These are phyloP conservation scores for Channallabes apus DNA, from an alignment of 2,797 vertebrate genomes.

Conservation along the genomic window DNA sequence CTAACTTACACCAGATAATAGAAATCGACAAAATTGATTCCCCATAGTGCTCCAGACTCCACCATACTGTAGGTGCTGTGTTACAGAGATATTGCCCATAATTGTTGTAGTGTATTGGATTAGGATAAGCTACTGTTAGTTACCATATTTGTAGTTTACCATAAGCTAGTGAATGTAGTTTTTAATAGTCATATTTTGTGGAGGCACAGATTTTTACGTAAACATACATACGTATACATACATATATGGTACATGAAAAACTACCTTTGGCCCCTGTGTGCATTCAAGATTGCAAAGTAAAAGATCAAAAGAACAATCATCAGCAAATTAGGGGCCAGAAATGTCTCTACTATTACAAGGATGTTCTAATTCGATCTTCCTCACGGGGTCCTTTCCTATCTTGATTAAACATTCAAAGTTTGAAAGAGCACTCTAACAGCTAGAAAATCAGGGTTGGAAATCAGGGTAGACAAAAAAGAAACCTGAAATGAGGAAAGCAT, in stretches of 20 bases:
- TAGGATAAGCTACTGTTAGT: background rate
- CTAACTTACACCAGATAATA: background rate
- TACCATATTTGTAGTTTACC: background rate
- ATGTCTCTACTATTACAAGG: background rate
- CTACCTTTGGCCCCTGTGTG: background rate
- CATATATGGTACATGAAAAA: background rate
- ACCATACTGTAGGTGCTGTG: background rate
- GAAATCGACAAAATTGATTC: background rate
- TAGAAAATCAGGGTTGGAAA: background rate
- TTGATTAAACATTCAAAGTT: conserved; percentile 5
- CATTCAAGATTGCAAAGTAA: conserved; percentile 5
- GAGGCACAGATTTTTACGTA: too few species aligned
- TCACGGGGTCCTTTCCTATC: background rate
- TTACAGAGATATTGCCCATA: background rate
- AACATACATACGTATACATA: too few species aligned
- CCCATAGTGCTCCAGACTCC: background rate
- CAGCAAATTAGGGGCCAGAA: background rate
- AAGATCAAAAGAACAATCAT: background rate
- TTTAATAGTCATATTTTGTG: too few species aligned
- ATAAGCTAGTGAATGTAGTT: background rate
- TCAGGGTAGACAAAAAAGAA: background rate
- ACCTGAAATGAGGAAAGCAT: background rate
- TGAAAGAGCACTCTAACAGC: background rate
- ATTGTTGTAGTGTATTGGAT: background rate
- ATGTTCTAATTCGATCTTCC: background rate